Conservation (phyloP, 2,113 vertebrate species). For the Carassius gibelio region DNA sequence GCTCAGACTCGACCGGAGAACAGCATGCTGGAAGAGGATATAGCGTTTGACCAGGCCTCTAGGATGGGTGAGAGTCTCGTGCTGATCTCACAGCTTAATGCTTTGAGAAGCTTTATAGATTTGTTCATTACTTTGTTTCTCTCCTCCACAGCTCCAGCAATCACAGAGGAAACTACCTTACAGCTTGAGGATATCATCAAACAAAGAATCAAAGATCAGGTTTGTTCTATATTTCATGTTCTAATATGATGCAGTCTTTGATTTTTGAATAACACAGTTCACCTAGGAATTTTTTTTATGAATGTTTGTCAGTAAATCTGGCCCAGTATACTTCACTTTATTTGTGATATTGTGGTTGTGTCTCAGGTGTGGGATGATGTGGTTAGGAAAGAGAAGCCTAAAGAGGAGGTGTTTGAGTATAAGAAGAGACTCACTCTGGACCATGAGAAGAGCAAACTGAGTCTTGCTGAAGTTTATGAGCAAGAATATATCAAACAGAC, state of each 20-base stretch:
- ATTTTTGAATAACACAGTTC: neutral
- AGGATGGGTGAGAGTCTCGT: conserved; percentile 76
- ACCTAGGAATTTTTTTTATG: neutral
- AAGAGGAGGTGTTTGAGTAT: conserved; percentile 90
- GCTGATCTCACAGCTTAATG: neutral
- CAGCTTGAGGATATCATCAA: conserved; percentile 95
- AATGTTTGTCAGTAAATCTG: too few relatives aligned
- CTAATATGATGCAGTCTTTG: too few relatives aligned
- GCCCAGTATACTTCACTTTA: neutral
- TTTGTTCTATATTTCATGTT: conserved; percentile 54
- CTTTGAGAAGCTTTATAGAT: neutral
- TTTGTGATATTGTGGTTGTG: conserved; percentile 14
- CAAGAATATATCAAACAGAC: conserved; percentile 91
- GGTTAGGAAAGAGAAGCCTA: conserved; percentile 92
- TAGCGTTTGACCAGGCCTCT: conserved; percentile 87
- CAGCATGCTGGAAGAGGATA: conserved; percentile 90
- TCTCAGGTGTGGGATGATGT: conserved; percentile 93
- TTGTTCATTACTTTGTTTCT: neutral
- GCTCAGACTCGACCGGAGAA: conserved; percentile 90
- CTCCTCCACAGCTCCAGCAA: conserved; percentile 80
- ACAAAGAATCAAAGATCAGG: conserved; percentile 95
- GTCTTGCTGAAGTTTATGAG: conserved; percentile 93
- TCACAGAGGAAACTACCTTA: conserved; percentile 94
- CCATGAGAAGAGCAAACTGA: conserved; percentile 96
- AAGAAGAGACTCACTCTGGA: conserved; percentile 92